Percentiles rank a stretch among this genome's conserved stretches.
Evolutionary conservation across 1,140 invertebrate genomes (phyloP).

Genomic region (Pemphigus obesinymphae): DNA sequence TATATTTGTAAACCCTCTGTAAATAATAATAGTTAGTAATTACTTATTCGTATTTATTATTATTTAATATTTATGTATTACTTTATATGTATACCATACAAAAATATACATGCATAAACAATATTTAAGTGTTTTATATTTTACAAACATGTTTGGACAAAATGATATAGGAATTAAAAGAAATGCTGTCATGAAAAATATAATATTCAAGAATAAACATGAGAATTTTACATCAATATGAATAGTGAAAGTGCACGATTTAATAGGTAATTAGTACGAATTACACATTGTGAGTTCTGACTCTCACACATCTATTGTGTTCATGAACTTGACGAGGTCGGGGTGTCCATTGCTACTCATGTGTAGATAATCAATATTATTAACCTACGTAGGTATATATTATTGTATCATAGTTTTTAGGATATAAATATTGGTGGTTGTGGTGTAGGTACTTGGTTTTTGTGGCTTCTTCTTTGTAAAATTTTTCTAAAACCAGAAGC

Average conservation of each 20-base stretch:
- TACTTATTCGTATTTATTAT: no score
- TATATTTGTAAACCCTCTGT: no score
- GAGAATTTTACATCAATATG: neutral
- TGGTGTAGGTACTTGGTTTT: neutral
- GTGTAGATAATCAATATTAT: neutral
- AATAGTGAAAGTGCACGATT: constrained; percentile 5
- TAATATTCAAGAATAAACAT: neutral
- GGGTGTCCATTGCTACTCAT: neutral
- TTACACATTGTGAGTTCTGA: neutral
- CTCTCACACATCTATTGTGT: constrained; percentile 11
- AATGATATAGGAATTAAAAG: neutral
- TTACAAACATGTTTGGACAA: neutral
- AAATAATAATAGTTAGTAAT: no score
- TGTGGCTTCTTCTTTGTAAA: neutral
- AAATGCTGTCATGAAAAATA: neutral
- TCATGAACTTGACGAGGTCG: constrained; percentile 13
- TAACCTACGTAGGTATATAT: neutral
- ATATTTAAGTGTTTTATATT: neutral
- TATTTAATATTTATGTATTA: no score
- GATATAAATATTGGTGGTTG: neutral
- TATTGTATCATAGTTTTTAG: neutral
- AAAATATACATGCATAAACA: no score
- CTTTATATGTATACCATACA: no score
- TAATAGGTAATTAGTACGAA: neutral
- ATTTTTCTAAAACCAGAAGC: no score